Conservation (phyloP, 2,888 invertebrate species). For the Drosophila ustulata region DNA sequence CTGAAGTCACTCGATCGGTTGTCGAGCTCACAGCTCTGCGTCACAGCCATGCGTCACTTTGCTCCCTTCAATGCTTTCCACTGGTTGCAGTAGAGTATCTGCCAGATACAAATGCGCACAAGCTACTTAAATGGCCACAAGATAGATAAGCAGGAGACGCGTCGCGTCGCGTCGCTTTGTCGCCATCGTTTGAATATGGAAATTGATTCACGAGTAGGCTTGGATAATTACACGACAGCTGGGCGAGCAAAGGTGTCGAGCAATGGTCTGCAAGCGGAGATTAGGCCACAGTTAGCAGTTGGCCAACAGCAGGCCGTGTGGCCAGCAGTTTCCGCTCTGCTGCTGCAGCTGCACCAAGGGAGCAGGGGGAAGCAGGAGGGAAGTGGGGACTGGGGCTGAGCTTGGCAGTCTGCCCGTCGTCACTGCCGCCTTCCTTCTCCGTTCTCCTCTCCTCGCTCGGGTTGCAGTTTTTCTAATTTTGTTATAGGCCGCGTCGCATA, state of each 20-base stretch:
- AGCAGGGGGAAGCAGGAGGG: neutral
- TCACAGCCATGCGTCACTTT: conserved; percentile 14
- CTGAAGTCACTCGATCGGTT: neutral
- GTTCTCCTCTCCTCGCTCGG: neutral
- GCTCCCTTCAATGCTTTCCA: neutral
- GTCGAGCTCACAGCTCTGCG: neutral
- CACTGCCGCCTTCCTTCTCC: neutral
- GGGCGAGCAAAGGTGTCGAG: conserved; percentile 34
- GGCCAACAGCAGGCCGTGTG: conserved; percentile 22
- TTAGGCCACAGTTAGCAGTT: conserved; percentile 23
- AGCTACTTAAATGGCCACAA: conserved; percentile 4
- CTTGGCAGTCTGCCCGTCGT: conserved; percentile 34
- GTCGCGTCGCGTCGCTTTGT: conserved; percentile 3
- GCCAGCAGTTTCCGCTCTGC: conserved; percentile 66
- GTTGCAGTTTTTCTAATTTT: conserved; percentile 55
- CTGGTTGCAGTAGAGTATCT: neutral
- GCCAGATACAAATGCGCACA: neutral
- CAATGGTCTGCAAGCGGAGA: conserved; percentile 46
- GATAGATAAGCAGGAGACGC: neutral
- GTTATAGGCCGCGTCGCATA: conserved; percentile 40
- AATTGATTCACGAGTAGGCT: conserved; percentile 47
- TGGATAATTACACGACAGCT: conserved; percentile 44
- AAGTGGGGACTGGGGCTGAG: conserved; percentile 2
- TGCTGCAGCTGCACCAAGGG: conserved; percentile 23
- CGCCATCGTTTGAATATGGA: conserved; percentile 12